A percentile compares a stretch with the other conserved stretches of the same genome.
phyloP scores from a whole-genome alignment of 2,797 vertebrate species.

The Borostomias antarcticus region DNA sequence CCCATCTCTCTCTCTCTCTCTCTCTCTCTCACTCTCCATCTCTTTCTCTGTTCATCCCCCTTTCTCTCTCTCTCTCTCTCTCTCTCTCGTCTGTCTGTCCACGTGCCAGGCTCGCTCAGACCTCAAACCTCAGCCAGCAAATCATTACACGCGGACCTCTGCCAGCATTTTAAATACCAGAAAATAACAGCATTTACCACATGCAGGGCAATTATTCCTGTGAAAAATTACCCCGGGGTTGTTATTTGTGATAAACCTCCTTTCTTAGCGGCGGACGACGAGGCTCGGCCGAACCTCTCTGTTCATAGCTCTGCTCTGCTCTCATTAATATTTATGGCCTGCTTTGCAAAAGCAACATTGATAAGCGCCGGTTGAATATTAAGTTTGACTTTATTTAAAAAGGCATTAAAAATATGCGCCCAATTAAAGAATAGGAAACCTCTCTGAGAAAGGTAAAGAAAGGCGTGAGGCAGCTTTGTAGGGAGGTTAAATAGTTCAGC shows the following conservation, averaged over 20 bases:
- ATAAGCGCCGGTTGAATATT: conserved; percentile 82
- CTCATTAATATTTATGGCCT: conserved; percentile 83
- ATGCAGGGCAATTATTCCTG: conserved; percentile 75
- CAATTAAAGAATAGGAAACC: conserved; percentile 68
- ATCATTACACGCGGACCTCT: conserved; percentile 58
- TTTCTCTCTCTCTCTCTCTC: background rate
- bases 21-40: no score
- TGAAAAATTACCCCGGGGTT: conserved; percentile 72
- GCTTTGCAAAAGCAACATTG: conserved; percentile 80
- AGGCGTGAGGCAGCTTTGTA: conserved; percentile 42
- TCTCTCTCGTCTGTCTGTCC: conserved; percentile 30
- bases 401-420: conserved; percentile 75
- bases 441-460: conserved; percentile 43
- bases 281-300: conserved; percentile 60
- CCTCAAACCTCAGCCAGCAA: conserved; percentile 52
- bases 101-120: conserved; percentile 34
- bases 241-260: conserved; percentile 66
- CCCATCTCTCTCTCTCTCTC: conserved; percentile 16
- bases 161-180: conserved; percentile 70
- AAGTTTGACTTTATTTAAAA: conserved; percentile 77
- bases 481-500: conserved; percentile 43
- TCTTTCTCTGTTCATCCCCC: background rate
- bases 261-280: conserved; percentile 55
- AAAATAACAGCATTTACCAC: conserved; percentile 74
- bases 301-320: conserved; percentile 52